Conservation (phyloP, 2,888 invertebrate species). For the Rhamnusium bicolor region DNA sequence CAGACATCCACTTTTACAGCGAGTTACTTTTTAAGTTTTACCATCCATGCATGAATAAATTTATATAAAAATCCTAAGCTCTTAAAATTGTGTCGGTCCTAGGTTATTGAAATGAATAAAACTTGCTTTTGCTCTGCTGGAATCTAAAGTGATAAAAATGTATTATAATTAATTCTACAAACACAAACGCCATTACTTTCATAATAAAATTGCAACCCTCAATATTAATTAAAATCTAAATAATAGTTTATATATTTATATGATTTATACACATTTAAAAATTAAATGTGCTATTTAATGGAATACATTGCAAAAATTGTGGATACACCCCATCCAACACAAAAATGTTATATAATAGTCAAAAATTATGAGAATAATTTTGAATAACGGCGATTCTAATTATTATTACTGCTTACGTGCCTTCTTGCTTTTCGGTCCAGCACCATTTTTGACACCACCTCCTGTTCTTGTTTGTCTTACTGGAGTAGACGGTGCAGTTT, state of each 20-base stretch:
- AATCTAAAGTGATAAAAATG: not conserved
- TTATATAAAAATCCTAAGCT: too few species aligned
- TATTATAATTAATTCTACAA: not conserved
- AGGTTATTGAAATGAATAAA: slow-evolving; percentile 7
- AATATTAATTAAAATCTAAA: not conserved
- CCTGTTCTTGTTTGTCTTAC: slow-evolving; percentile 39
- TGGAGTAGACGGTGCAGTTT: slow-evolving; percentile 27
- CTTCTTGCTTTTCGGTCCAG: slow-evolving; percentile 66
- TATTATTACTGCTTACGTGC: slow-evolving; percentile 48
- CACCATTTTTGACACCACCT: slow-evolving; percentile 61
- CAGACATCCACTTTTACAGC: too few species aligned
- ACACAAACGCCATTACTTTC: not conserved
- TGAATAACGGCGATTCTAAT: not conserved
- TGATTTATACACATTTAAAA: slow-evolving; percentile 27
- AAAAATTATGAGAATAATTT: not conserved
- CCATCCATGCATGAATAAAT: too few species aligned
- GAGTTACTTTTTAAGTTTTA: too few species aligned
- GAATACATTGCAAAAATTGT: slow-evolving; percentile 9
- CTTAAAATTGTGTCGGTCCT: too few species aligned
- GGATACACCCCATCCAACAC: not conserved
- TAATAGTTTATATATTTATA: not conserved
- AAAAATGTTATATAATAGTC: not conserved
- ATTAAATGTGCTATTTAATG: slow-evolving; percentile 25
- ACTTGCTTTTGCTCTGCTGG: slow-evolving; percentile 21
- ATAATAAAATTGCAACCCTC: not conserved